Evolutionary conservation across 2,113 vertebrate genomes (phyloP).

Genomic region (Lota lota): DNA sequence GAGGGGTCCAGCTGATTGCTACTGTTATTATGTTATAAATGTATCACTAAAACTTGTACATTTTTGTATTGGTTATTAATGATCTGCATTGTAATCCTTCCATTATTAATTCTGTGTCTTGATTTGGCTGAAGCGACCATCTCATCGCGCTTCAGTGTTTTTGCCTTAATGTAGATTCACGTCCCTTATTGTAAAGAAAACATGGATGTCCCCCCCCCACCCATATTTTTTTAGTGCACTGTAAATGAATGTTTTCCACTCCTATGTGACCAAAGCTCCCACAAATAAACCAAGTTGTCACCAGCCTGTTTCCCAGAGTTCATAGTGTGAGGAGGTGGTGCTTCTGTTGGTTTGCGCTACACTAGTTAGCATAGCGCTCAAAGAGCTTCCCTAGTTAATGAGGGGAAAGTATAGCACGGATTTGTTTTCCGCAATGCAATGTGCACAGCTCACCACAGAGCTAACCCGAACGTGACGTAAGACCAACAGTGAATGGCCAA

Average conservation of each 20-base stretch:
- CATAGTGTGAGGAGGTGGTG: no score
- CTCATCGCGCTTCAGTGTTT: constrained; percentile 79
- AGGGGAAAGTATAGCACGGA: no score
- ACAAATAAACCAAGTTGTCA: constrained; percentile 2
- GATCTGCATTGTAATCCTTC: constrained; percentile 65
- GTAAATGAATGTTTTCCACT: constrained; percentile 62
- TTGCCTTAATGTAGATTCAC: constrained; percentile 89
- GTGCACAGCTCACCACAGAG: no score
- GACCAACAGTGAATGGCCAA: no score
- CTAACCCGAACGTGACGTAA: no score
- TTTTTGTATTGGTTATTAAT: constrained; percentile 56
- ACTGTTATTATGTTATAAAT: constrained; percentile 37
- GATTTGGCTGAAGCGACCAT: constrained; percentile 45
- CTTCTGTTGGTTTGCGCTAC: no score
- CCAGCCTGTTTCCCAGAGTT: no score
- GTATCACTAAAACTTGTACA: constrained; percentile 50
- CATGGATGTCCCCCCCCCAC: constrained; percentile 53
- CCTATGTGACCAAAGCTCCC: constrained; percentile 66
- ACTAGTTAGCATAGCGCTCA: no score
- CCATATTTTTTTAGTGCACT: constrained; percentile 60
- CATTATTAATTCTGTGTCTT: constrained; percentile 62
- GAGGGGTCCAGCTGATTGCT: constrained; percentile 25
- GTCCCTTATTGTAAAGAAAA: constrained; percentile 79
- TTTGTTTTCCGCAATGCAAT: no score
- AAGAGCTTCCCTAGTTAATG: no score